Conservation (phyloP, 2,113 vertebrate species). For the Emydura subglobosa region DNA sequence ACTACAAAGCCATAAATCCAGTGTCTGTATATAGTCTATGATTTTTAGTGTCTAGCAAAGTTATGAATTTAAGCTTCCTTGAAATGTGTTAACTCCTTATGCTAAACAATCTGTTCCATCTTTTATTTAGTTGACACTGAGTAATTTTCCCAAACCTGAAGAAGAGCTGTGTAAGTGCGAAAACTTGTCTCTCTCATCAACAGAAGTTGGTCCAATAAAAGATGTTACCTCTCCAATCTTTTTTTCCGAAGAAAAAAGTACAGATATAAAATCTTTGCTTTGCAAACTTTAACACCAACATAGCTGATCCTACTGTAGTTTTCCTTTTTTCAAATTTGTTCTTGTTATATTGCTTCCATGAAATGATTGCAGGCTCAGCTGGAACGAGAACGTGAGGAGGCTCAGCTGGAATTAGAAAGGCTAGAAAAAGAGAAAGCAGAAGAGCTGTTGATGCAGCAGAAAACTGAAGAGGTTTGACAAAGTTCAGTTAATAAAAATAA, state of each 20-base stretch:
- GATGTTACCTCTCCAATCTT: neutral
- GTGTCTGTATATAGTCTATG: neutral
- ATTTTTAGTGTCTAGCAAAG: neutral
- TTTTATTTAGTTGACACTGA: neutral
- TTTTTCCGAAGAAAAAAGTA: neutral
- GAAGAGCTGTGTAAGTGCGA: neutral
- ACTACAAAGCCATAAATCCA: neutral
- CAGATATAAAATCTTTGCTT: neutral
- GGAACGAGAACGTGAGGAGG: constrained; percentile 61
- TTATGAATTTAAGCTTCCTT: neutral
- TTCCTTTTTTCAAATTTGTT: neutral
- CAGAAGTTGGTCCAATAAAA: neutral
- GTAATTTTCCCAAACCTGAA: neutral
- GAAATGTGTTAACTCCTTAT: neutral
- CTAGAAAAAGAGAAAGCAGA: constrained; percentile 76
- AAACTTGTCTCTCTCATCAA: neutral
- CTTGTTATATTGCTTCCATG: neutral
- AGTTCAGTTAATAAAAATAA: neutral
- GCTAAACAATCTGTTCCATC: neutral
- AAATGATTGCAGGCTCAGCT: constrained; percentile 29
- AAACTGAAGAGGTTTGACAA: constrained; percentile 52
- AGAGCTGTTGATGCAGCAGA: constrained; percentile 68
- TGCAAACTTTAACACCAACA: neutral
- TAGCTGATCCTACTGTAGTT: fast-evolving
- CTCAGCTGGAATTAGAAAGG: constrained; percentile 64